Evolutionary conservation across 2,113 vertebrate species (phyloP).

Genomic region (Poecile atricapillus): DNA sequence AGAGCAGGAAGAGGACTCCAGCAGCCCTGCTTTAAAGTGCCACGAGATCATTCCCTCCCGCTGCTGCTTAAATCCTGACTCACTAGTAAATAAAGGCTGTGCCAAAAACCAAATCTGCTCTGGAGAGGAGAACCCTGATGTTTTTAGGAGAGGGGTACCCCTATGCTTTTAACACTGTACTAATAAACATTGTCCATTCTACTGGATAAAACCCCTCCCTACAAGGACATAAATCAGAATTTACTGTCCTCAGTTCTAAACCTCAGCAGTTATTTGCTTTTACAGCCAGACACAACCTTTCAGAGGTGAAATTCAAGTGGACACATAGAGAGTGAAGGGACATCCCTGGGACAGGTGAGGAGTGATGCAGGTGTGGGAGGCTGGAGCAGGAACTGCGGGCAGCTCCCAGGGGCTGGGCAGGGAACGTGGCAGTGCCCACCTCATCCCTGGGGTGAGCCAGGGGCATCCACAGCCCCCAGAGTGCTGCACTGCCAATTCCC

Average conservation of each 20-base stretch:
- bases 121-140: not conserved
- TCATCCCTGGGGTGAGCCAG: not conserved
- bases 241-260: not conserved
- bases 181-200: not conserved
- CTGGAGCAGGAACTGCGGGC: not conserved
- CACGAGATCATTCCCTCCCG: not conserved
- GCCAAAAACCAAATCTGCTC: not conserved
- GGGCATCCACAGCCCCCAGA: not conserved
- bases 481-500: not conserved
- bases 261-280: not conserved
- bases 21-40: not conserved
- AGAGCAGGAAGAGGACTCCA: not conserved
- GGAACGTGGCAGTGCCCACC: not conserved
- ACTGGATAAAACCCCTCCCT: not conserved
- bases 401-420: not conserved
- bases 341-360: not conserved
- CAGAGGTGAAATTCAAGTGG: not conserved
- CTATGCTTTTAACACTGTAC: not conserved
- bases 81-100: not conserved
- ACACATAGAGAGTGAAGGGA: not conserved
- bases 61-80: not conserved
- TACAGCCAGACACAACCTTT: not conserved
- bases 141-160: not conserved
- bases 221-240: accelerated
- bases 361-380: not conserved